These are phyloP conservation scores for Lamprologus lemairii DNA, from an alignment of 2,113 vertebrate genomes.

Conservation along the genomic window DNA sequence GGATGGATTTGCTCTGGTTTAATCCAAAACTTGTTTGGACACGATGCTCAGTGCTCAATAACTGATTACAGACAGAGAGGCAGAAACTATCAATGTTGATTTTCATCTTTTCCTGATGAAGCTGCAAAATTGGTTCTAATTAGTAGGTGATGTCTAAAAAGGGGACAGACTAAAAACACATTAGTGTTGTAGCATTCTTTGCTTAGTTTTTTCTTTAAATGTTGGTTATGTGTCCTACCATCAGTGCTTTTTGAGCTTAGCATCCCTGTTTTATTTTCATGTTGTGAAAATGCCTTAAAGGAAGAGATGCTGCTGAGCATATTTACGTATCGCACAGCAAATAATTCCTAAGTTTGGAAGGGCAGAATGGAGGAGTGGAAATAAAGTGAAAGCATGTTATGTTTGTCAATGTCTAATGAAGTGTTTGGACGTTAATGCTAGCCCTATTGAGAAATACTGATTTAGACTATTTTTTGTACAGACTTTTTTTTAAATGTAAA, in stretches of 20 bases:
- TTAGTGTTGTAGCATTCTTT: background rate
- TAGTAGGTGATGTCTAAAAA: background rate
- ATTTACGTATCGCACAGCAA: background rate
- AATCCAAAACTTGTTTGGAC: background rate
- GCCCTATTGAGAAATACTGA: background rate
- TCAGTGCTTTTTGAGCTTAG: background rate
- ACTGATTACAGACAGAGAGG: background rate
- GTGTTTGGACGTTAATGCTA: background rate
- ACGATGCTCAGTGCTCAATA: background rate
- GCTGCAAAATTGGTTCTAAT: background rate
- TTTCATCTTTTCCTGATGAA: background rate
- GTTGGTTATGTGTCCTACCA: background rate
- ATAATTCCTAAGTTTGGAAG: background rate
- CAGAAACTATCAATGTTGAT: background rate
- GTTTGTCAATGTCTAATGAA: background rate
- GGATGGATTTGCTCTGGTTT: background rate
- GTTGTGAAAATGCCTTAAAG: background rate
- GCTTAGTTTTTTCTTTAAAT: background rate
- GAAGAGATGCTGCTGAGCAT: background rate
- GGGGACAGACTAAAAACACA: background rate
- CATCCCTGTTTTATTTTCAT: background rate
- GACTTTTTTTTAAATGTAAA: background rate
- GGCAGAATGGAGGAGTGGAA: background rate
- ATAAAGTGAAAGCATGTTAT: background rate
- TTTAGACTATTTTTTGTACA: background rate